These are phyloP conservation scores for Hyla sarda DNA, from an alignment of 2,113 vertebrate genomes.

Conservation along the genomic window DNA sequence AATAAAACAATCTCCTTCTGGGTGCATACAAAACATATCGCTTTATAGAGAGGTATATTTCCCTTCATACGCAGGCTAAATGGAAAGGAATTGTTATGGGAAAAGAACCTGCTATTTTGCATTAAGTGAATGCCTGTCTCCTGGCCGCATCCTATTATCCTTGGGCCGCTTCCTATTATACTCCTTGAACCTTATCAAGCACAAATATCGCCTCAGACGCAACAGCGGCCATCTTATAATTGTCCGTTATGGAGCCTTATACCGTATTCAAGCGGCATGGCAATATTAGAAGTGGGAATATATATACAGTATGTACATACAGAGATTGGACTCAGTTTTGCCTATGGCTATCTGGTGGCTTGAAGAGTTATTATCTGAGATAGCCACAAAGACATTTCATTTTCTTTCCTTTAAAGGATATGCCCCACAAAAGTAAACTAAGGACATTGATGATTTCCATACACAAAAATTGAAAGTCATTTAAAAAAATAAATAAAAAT, in stretches of 20 bases:
- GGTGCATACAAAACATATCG: slow-evolving; percentile 62
- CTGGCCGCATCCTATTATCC: slow-evolving; percentile 83
- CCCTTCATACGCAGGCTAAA: slow-evolving; percentile 76
- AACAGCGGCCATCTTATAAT: slow-evolving; percentile 80
- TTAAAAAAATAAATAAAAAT: slow-evolving; percentile 2
- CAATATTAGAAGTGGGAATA: slow-evolving; percentile 76
- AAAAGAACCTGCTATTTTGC: slow-evolving; percentile 75
- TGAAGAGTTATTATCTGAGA: slow-evolving; percentile 59
- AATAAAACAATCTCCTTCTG: slow-evolving; percentile 50
- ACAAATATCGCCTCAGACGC: slow-evolving; percentile 77
- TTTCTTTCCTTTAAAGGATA: slow-evolving; percentile 51
- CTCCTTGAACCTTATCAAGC: slow-evolving; percentile 74
- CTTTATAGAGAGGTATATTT: slow-evolving; percentile 71
- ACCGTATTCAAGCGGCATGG: slow-evolving; percentile 84
- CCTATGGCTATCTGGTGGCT: slow-evolving; percentile 71
- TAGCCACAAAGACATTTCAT: slow-evolving; percentile 48
- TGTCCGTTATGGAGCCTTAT: slow-evolving; percentile 84
- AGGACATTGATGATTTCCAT: slow-evolving; percentile 46
- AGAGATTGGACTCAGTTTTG: slow-evolving; percentile 76
- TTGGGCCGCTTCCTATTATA: slow-evolving; percentile 70
- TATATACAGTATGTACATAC: slow-evolving; percentile 60
- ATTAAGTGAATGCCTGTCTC: slow-evolving; percentile 85
- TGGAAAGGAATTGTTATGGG: slow-evolving; percentile 67
- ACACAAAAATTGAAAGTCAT: slow-evolving; percentile 21
- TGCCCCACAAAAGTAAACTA: slow-evolving; percentile 52